Evolutionary conservation across 2,888 invertebrate species (phyloP).

Genomic region (Xanthorhoe designata): DNA sequence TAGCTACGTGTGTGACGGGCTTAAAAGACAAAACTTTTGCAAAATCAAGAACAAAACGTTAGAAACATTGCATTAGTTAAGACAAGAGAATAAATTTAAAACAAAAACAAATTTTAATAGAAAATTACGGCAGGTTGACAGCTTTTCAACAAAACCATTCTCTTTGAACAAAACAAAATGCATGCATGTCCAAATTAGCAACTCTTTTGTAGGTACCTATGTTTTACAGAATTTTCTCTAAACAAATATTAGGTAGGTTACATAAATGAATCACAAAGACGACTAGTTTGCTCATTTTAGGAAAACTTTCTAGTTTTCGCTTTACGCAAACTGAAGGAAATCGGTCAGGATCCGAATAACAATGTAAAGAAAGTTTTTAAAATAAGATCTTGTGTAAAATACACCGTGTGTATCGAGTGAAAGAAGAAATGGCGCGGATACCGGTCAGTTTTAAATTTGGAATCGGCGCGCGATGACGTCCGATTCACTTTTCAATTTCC

Average conservation of each 20-base stretch:
- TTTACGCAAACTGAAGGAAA: slow-evolving; percentile 44
- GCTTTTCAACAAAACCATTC: no score
- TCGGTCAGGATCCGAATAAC: slow-evolving; percentile 60
- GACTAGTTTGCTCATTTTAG: slow-evolving; percentile 5
- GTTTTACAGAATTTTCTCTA: slow-evolving; percentile 3
- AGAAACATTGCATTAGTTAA: background rate
- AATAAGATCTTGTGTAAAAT: slow-evolving; percentile 22
- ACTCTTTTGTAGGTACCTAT: slow-evolving; percentile 1
- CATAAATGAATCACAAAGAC: slow-evolving; percentile 22
- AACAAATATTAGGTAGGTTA: slow-evolving; percentile 7
- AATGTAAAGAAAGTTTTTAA: slow-evolving; percentile 62
- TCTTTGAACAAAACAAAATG: background rate
- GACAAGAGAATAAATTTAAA: no score
- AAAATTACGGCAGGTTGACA: background rate
- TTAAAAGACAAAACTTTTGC: no score
- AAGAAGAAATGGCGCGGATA: slow-evolving; percentile 70
- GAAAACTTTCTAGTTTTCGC: slow-evolving; percentile 40
- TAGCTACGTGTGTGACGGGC: no score
- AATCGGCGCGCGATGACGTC: slow-evolving; percentile 58
- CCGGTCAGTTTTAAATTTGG: slow-evolving; percentile 39
- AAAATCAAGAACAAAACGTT: no score
- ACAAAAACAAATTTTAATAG: background rate
- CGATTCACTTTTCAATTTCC: slow-evolving; percentile 35
- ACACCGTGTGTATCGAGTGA: slow-evolving; percentile 53
- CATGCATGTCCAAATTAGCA: slow-evolving; percentile 11